These are phyloP conservation scores for Oryzias sinensis DNA, from an alignment of 2,797 vertebrate species.

Conservation along the genomic window DNA sequence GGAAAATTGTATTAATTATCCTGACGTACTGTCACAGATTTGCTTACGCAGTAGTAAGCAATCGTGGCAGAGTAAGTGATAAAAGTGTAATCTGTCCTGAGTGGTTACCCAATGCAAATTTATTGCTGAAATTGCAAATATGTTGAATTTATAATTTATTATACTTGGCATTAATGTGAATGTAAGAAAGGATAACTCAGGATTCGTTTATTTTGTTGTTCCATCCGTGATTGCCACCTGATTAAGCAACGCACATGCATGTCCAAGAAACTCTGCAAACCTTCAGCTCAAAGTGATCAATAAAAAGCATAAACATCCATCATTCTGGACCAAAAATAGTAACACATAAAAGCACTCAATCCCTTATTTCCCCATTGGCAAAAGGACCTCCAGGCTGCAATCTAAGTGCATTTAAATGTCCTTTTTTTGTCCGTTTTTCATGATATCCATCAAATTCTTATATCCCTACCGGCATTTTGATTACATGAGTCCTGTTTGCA, in stretches of 20 bases:
- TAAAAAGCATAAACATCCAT: conserved; percentile 77
- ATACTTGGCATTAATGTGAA: conserved; percentile 67
- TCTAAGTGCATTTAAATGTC: conserved; percentile 34
- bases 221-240: conserved; percentile 44
- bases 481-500: conserved; percentile 19
- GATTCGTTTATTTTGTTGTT: conserved; percentile 60
- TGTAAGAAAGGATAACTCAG: conserved; percentile 58
- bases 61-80: conserved; percentile 46
- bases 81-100: conserved; percentile 52
- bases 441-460: conserved; percentile 38
- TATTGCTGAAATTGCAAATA: conserved; percentile 64
- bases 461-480: conserved; percentile 43
- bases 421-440: conserved; percentile 30
- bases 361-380: conserved; percentile 61
- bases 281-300: conserved; percentile 65
- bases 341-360: conserved; percentile 67
- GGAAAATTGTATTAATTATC: conserved; percentile 51
- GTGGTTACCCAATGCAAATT: conserved; percentile 55
- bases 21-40: conserved; percentile 35
- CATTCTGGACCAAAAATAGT: conserved; percentile 74
- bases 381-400: conserved; percentile 39
- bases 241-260: conserved; percentile 60
- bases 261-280: conserved; percentile 50
- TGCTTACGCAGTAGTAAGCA: conserved; percentile 56
- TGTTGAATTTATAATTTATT: conserved; percentile 64